Base-by-base conservation (phyloP, 2,888 invertebrate species). In the Rhopalosiphum nymphaeae region DNA sequence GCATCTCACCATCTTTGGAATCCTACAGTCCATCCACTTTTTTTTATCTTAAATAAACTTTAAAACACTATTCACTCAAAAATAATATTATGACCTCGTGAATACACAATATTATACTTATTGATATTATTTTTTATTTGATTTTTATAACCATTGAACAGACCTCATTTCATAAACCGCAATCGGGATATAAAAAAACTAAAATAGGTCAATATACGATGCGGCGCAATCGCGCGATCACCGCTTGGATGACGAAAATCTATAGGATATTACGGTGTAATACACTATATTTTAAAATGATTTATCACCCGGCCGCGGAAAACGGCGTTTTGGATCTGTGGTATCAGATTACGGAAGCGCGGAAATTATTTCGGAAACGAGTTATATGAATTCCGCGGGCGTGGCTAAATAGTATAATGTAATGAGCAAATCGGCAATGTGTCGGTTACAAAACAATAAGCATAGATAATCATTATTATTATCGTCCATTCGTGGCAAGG, bases 351-450 rank as follows among this genome's bases (percentile, higher is more conserved):
- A 36, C 78, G 78, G 78, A 78, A 36, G 36, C 36, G 36, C 78
- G 78, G 78, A 78, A 78, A 78, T 78, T 21, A 78, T 78, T 78
- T 78, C 78, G 78, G 78, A 78, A 78, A 78, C 36, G 21, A 78
- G 9, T 36, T 36, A 25, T 78, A 78, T 78, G 36, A 78, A 78
- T 78, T 78, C 36, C 78, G 36, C 36, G 25, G 25, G 36, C 53
- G 78, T 78, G 78, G 36, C 78, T 78, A 78, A n/a, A 36, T 36
- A 67, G 67, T 67, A 67, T 67, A 67, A 36, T 67, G 16, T 21
- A 67, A 67, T 67, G 67, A 7, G 67, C 5, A 67, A 67, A 67
- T 67, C 67, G 36, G n/a, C 21, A 67, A 36, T 21, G 36, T 21
- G 21, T 78, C 36, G 36, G 78, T 78, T 78, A 9, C 78, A 78